Conservation (phyloP, 2,113 vertebrate species). For the Pyrgilauda ruficollis region DNA sequence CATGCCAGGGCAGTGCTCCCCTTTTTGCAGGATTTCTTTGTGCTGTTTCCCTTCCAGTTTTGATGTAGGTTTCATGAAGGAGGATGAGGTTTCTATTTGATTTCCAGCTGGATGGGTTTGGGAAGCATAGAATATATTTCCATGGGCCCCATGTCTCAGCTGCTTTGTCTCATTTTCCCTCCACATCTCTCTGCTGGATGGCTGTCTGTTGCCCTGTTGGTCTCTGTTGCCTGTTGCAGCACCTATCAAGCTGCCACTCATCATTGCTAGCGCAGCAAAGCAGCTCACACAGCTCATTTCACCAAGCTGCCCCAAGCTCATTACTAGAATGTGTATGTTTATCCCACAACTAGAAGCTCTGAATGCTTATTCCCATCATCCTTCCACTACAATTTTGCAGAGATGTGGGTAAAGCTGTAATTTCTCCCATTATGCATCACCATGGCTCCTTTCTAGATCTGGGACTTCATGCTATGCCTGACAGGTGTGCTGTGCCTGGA, state of each 20-base stretch:
- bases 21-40: not conserved
- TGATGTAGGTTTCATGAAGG: fast-evolving
- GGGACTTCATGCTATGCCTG: not conserved
- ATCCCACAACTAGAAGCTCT: not conserved
- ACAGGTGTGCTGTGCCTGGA: not conserved
- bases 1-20: not conserved
- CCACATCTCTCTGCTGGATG: not conserved
- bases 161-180: not conserved
- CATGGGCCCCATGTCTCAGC: not conserved
- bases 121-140: not conserved
- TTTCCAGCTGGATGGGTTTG: not conserved
- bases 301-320: not conserved
- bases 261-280: not conserved
- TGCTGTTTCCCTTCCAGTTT: not conserved
- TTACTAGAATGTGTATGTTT: not conserved
- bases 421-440: not conserved
- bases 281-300: not conserved
- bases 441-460: not conserved
- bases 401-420: not conserved
- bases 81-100: not conserved
- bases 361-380: not conserved
- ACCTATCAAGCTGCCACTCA: not conserved
- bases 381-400: not conserved
- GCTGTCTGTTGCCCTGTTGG: not conserved
- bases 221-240: not conserved